Conservation (phyloP, 1,140 invertebrate species). For the Theocolax elegans region DNA sequence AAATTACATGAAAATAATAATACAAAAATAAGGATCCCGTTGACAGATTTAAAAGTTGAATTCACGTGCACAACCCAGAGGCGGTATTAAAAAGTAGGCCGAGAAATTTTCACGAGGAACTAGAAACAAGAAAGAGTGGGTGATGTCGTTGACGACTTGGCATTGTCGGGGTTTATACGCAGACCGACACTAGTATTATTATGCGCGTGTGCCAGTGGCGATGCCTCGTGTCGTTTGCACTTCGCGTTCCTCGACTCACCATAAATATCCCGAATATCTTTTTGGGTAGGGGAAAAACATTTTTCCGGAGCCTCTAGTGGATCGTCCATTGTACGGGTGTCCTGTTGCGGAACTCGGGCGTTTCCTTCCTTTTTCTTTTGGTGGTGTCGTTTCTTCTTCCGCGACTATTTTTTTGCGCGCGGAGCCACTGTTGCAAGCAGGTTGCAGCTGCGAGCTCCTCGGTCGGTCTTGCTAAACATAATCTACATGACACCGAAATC, state of each 20-base stretch:
- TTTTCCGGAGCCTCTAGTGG: slow-evolving; percentile 2
- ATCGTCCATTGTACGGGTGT: slow-evolving; percentile 4
- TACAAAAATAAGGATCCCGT: too few species aligned
- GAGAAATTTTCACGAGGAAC: background rate
- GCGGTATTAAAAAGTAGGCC: background rate
- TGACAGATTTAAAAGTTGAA: background rate
- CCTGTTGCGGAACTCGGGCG: background rate
- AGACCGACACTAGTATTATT: background rate
- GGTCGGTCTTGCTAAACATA: background rate
- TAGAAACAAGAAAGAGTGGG: background rate
- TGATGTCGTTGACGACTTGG: background rate
- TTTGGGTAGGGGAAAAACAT: background rate
- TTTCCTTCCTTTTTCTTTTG: background rate
- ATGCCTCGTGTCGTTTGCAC: background rate
- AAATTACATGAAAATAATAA: too few species aligned
- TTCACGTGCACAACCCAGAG: background rate
- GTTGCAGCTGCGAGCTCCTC: background rate
- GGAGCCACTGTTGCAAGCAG: background rate
- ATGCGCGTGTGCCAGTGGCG: background rate
- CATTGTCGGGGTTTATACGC: background rate
- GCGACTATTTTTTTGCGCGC: background rate
- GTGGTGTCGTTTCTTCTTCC: background rate
- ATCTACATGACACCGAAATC: slow-evolving; percentile 9
- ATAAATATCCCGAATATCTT: slow-evolving; percentile 22
- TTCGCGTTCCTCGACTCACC: background rate